Base-by-base conservation (phyloP, 2,888 invertebrate genomes). In the Dolomedes plantarius region DNA sequence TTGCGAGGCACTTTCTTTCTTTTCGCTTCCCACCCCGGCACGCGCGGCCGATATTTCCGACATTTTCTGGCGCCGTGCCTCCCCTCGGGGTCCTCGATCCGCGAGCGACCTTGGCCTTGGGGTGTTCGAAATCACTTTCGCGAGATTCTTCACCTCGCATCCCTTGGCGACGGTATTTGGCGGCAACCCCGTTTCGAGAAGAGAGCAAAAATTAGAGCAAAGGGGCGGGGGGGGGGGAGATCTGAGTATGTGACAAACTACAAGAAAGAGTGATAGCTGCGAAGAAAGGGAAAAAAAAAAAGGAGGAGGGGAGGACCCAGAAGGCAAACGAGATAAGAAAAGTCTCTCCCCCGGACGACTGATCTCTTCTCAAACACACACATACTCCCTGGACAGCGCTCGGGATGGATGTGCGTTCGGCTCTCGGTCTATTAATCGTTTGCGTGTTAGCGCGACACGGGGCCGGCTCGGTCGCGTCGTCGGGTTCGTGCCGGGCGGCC, bases 401-500 rank as follows among this genome's bases (percentile, higher is more conserved):
- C n/a, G 69, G 0, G 27, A 72, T 79, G 72, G 50, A 36, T 27
- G 50, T 50, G 28, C 28, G n/a, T 32, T 11, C 77, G n/a, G 1
- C 46, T 29, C 31, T 46, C 16, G 62, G 41, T 13, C 32, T 50
- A 39, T 11, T 69, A 23, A 13, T 32, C 3, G 39, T 69, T 11
- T 41, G 31, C 19, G 46, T 32, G n/a, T 13, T 65, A 23, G 16
- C 2, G 23, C 6, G 41, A 3, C 41, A 31, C 13, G n/a, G 27
- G 19, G 76, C 19, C n/a, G 16, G 23, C 23, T n/a, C n/a, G n/a
- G n/a, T n/a, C n/a, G n/a, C n/a, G n/a, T 80, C 74, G 13, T 32
- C 3, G 11, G 88, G 88, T 1, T 88, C 88, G 11, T 97, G 96
- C 91, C 93, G 94, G 88, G 95, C 95, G 89, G 94, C 96, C 32